Conservation (phyloP, 2,797 vertebrate genomes). For the Sciaenops ocellatus region DNA sequence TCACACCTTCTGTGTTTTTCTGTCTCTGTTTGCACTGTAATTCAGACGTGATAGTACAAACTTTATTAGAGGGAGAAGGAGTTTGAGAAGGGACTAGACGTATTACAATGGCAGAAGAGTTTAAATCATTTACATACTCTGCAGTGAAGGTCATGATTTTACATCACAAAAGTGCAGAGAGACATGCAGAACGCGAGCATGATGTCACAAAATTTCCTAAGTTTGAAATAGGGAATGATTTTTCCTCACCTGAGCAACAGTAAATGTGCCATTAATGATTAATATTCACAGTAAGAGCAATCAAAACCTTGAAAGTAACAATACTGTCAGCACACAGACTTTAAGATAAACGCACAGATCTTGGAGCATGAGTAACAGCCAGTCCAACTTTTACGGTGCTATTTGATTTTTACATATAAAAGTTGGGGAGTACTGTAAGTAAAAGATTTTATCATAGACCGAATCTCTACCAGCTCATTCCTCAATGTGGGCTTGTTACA, state of each 20-base stretch:
- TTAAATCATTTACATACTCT: slow-evolving; percentile 15
- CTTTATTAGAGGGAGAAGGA: slow-evolving; percentile 27
- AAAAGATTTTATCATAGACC: slow-evolving; percentile 26
- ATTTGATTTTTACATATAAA: slow-evolving; percentile 82
- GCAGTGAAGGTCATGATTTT: slow-evolving; percentile 19
- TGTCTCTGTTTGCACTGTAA: slow-evolving; percentile 56
- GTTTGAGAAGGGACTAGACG: slow-evolving; percentile 24
- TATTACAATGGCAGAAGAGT: slow-evolving; percentile 8
- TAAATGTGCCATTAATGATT: slow-evolving; percentile 64
- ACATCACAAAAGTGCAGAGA: slow-evolving; percentile 22
- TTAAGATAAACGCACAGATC: slow-evolving; percentile 68
- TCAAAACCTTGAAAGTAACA: slow-evolving; percentile 51
- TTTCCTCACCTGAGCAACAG: slow-evolving; percentile 41
- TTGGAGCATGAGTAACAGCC: slow-evolving; percentile 68
- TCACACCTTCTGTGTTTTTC: slow-evolving; percentile 51
- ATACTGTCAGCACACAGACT: slow-evolving; percentile 66
- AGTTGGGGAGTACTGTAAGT: slow-evolving; percentile 68
- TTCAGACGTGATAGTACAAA: slow-evolving; percentile 32
- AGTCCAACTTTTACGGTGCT: slow-evolving; percentile 86
- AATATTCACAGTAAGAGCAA: slow-evolving; percentile 49
- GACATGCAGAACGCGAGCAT: slow-evolving; percentile 30
- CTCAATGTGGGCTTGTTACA: slow-evolving; percentile 45
- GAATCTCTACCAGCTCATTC: slow-evolving; percentile 59
- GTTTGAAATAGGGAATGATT: background rate
- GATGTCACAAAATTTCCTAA: slow-evolving; percentile 27